Base-by-base conservation (phyloP, 2,797 vertebrate species). In the Discoglossus pictus region DNA sequence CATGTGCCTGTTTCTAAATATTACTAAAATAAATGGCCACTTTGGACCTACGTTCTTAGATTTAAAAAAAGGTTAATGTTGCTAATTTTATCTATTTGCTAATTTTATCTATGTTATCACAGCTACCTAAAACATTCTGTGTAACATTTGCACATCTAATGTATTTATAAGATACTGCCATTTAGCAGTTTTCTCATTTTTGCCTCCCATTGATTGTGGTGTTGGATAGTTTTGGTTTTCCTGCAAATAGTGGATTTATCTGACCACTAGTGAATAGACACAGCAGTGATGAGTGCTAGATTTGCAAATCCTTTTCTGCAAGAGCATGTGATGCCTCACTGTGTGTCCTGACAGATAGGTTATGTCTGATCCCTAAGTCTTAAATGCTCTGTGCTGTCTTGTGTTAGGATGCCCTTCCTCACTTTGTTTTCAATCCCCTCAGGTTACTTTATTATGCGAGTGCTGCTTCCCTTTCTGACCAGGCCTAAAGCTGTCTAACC, bases 381-480 rank as follows among this genome's bases (percentile, higher is more conserved):
- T 58, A 24, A 64, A 56, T 58, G 68, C 43, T 18, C 52, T 58
- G 61, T 43, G 68, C 51, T 64, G 68, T 59, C 43, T 54, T 50
- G 51, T 40, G 4, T 62, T 6, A 43, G 42, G 60, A 23, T 23
- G 51, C 36, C 52, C 61, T 51, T 44, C 54, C 44, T 51, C 10
- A 51, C 52, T 64, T 71, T 71, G 44, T 71, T 64, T 43, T 48
- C 35, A 42, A 62, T 51, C 17, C 60, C 68, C 68, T 71, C 43
- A 58, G 68, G 68, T 58, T 71, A 71, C 25, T 43, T 43, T 50
- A 71, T 64, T 71, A 71, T 71, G 60, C 52, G 23, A 64, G 36
- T 24, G 47, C 53, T 47, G 35, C 68, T 50, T 64, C 68, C 61
- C 60, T 47, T 71, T 64, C 27, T 71, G 52, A 58, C 51, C 43